Evolutionary conservation across 2,797 vertebrate species (phyloP).

Genomic region (Rhynchotus rufescens): DNA sequence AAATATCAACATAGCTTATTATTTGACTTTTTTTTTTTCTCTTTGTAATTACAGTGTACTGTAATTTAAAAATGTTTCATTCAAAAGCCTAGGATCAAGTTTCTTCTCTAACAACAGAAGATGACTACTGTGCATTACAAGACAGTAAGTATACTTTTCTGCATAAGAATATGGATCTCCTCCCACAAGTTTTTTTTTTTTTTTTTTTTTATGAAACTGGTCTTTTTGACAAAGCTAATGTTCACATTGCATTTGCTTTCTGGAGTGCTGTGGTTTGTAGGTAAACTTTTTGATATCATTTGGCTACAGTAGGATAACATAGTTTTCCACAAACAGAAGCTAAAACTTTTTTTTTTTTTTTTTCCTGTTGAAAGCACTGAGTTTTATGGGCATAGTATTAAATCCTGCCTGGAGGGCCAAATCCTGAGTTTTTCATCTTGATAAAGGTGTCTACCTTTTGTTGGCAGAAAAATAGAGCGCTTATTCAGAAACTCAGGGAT

Average conservation of each 20-base stretch:
- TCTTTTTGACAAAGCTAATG: neutral
- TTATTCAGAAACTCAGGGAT: neutral
- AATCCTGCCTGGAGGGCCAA: neutral
- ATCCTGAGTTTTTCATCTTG: neutral
- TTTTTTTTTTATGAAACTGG: neutral
- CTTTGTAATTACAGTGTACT: neutral
- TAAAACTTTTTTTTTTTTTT: neutral
- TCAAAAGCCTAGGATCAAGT: constrained; percentile 7
- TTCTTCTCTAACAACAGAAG: neutral
- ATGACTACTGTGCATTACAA: neutral
- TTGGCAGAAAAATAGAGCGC: neutral
- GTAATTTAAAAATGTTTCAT: neutral
- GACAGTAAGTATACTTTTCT: neutral
- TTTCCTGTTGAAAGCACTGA: neutral
- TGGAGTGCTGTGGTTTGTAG: neutral
- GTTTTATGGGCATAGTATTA: neutral
- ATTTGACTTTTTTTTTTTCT: neutral
- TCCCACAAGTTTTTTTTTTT: neutral
- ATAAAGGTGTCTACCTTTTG: neutral
- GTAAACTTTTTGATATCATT: neutral
- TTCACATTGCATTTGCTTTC: neutral
- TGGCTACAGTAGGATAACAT: neutral
- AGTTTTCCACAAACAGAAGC: neutral
- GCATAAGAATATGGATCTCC: neutral
- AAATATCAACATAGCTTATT: neutral